A percentile compares a stretch with the other conserved stretches of the same genome.
Conservation (phyloP, 2,888 invertebrate species). For the Eulithis prunata region DNA sequence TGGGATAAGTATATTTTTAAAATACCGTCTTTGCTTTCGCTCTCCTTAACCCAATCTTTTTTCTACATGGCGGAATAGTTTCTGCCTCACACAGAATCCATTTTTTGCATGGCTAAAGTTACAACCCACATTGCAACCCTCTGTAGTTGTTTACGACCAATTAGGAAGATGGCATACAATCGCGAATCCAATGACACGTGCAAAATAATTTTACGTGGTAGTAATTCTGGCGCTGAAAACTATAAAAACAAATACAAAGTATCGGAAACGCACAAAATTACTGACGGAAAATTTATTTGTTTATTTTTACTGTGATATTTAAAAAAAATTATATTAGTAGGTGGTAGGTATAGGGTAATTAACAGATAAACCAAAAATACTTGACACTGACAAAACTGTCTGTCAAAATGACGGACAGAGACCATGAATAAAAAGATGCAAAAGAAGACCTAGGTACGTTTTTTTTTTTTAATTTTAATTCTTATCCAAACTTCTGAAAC, state of each 20-base stretch:
- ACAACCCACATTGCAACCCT: slow-evolving; percentile 31
- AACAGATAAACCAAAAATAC: no score
- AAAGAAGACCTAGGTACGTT: no score
- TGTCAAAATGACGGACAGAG: no score
- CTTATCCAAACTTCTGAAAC: no score
- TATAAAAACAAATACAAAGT: slow-evolving; percentile 35
- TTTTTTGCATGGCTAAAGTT: slow-evolving; percentile 1
- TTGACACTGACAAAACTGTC: no score
- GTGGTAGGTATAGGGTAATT: neutral
- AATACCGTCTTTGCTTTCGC: no score
- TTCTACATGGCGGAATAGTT: no score
- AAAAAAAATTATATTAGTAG: neutral
- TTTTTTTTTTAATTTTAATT: no score
- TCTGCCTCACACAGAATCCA: neutral
- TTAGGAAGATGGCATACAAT: slow-evolving; percentile 61
- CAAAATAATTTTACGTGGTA: slow-evolving; percentile 12
- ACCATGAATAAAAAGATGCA: no score
- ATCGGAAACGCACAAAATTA: slow-evolving; percentile 2
- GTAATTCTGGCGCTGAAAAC: slow-evolving; percentile 28
- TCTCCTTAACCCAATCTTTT: no score
- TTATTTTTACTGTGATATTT: neutral
- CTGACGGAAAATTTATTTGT: neutral
- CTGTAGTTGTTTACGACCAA: slow-evolving; percentile 56
- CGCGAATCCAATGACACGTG: slow-evolving; percentile 51
- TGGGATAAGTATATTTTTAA: no score